Percentiles rank a stretch among this genome's conserved stretches.
phyloP scores from a whole-genome alignment of 2,113 vertebrate genomes.

The Oreochromis niloticus region DNA sequence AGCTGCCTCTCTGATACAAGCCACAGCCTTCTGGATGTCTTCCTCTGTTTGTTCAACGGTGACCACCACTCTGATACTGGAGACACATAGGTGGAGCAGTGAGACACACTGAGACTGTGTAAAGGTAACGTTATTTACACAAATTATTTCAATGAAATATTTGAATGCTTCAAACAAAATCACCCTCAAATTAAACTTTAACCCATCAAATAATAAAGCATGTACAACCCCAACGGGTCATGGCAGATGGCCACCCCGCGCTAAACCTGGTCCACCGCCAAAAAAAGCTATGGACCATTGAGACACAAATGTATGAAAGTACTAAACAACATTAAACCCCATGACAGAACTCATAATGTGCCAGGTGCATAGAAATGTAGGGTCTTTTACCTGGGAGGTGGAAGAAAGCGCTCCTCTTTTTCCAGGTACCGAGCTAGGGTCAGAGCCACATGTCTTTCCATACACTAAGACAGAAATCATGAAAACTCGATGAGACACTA shows the following conservation, averaged over 20 bases:
- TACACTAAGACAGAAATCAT: constrained; percentile 74
- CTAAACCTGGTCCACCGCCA: neutral
- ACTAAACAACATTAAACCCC: neutral
- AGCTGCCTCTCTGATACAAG: constrained; percentile 81
- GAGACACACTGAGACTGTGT: neutral
- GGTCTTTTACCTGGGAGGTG: constrained; percentile 81
- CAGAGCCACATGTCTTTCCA: constrained; percentile 81
- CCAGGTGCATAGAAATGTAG: neutral
- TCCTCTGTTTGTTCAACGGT: constrained; percentile 86
- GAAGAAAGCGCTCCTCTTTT: constrained; percentile 90
- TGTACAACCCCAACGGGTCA: neutral
- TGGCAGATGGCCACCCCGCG: neutral
- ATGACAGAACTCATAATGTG: neutral
- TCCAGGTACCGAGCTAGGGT: constrained; percentile 91
- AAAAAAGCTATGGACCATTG: neutral
- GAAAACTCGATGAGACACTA: neutral
- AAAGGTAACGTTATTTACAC: neutral
- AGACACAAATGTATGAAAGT: neutral
- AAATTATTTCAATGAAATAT: neutral
- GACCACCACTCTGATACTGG: constrained; percentile 88
- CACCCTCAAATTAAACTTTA: neutral
- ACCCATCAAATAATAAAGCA: neutral
- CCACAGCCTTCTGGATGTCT: constrained; percentile 81
- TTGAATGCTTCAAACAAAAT: neutral
- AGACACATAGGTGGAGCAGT: constrained; percentile 1